Percentiles rank a stretch among this genome's conserved stretches.
These are phyloP conservation scores for Morone chrysops DNA, from an alignment of 2,113 vertebrate species.

Conservation along the genomic window DNA sequence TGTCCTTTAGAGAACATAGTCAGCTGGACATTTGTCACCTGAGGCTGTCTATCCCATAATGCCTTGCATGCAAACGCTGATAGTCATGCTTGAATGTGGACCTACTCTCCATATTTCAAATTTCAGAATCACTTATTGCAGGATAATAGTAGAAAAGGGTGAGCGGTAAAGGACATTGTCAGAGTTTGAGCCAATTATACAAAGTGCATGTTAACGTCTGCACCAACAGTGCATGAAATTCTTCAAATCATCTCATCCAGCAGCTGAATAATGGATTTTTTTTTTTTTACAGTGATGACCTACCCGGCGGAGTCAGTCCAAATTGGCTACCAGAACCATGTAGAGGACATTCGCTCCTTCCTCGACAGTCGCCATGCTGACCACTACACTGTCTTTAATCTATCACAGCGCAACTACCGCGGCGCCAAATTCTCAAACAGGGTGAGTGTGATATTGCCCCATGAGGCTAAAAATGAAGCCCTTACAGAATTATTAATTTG, in stretches of 20 bases:
- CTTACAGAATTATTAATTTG: not conserved
- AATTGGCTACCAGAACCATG: conserved; percentile 96
- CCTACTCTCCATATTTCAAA: not conserved
- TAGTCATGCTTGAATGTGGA: conserved; percentile 3
- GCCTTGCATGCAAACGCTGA: conserved; percentile 1
- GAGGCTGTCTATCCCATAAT: conserved; percentile 26
- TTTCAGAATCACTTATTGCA: not conserved
- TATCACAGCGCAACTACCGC: conserved; percentile 96
- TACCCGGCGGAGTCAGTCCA: conserved; percentile 96
- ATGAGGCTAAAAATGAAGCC: not conserved
- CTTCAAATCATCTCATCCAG: not conserved
- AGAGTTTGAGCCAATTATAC: not conserved
- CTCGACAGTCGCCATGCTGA: conserved; percentile 96
- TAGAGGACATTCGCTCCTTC: conserved; percentile 97
- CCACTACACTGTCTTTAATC: conserved; percentile 98
- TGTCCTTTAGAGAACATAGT: conserved; percentile 32
- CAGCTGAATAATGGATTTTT: not conserved
- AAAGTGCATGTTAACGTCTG: not conserved
- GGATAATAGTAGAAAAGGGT: not conserved
- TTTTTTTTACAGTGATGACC: conserved; percentile 90
- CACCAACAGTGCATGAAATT: not conserved
- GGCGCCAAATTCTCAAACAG: conserved; percentile 98
- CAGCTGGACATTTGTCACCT: conserved; percentile 24
- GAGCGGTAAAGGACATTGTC: not conserved
- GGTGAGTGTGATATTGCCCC: conserved; percentile 82